Percentiles rank a stretch among this genome's conserved stretches.
Evolutionary conservation across 2,888 invertebrate species (phyloP).

Genomic region (Cantharis rustica): DNA sequence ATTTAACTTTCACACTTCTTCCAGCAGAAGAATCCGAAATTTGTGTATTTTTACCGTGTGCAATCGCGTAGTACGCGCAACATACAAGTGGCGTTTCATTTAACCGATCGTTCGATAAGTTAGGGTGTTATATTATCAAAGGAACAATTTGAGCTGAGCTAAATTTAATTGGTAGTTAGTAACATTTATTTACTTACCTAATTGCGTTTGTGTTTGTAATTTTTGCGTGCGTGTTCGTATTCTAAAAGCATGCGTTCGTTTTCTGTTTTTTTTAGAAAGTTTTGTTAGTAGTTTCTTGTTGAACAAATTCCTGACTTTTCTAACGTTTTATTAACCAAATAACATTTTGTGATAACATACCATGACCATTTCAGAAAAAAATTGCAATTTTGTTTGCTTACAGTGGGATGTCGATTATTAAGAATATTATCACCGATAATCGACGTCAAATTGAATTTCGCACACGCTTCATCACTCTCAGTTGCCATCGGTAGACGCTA

Average conservation of each 20-base stretch:
- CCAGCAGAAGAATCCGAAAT: background rate
- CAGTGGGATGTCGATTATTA: background rate
- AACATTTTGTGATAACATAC: background rate
- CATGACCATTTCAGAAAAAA: background rate
- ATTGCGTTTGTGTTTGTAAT: background rate
- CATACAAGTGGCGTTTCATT: background rate
- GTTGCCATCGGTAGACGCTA: background rate
- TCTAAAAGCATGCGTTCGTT: constrained; percentile 4
- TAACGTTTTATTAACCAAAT: constrained; percentile 26
- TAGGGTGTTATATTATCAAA: background rate
- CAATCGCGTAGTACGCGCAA: background rate
- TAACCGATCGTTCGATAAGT: background rate
- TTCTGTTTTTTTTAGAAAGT: background rate
- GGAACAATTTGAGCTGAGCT: background rate
- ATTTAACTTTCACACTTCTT: background rate
- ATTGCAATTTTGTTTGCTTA: background rate
- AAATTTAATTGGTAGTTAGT: background rate
- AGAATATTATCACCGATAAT: background rate
- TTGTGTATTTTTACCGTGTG: background rate
- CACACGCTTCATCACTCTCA: background rate
- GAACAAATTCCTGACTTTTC: constrained; percentile 28
- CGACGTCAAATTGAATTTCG: background rate
- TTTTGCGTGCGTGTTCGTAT: background rate
- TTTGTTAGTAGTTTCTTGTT: constrained; percentile 7
- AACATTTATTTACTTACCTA: background rate